Evolutionary conservation across 2,797 vertebrate species (phyloP).

Genomic region (Picus viridis): DNA sequence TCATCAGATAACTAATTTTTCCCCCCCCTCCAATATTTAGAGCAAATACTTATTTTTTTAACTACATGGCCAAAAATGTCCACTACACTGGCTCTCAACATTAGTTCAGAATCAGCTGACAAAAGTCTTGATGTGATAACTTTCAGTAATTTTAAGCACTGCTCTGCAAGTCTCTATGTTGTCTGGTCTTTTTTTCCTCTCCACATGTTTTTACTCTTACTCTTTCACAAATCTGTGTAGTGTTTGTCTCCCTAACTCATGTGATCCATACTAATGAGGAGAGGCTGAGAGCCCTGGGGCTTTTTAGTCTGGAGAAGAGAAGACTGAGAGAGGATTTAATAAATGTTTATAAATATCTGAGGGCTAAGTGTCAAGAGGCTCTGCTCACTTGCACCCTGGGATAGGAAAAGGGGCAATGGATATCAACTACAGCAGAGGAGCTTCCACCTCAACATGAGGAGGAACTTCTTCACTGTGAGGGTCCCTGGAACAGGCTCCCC

Average conservation of each 20-base stretch:
- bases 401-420: too few relatives aligned
- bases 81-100: not conserved
- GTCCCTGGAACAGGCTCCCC: too few relatives aligned
- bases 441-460: too few relatives aligned
- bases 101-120: not conserved
- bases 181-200: not conserved
- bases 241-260: not conserved
- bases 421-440: too few relatives aligned
- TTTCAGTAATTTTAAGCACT: not conserved
- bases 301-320: too few relatives aligned
- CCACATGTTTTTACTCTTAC: accelerated
- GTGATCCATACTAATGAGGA: not conserved
- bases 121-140: not conserved
- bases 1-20: not conserved
- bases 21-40: not conserved
- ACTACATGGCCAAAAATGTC: not conserved
- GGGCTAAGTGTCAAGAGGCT: too few relatives aligned
- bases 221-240: not conserved
- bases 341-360: too few relatives aligned
- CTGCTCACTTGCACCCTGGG: too few relatives aligned
- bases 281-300: too few relatives aligned
- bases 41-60: not conserved
- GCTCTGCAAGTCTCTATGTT: not conserved
- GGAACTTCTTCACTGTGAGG: too few relatives aligned
- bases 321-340: too few relatives aligned